Conservation (phyloP, 1,140 invertebrate genomes). For the Papilio dardanus region DNA sequence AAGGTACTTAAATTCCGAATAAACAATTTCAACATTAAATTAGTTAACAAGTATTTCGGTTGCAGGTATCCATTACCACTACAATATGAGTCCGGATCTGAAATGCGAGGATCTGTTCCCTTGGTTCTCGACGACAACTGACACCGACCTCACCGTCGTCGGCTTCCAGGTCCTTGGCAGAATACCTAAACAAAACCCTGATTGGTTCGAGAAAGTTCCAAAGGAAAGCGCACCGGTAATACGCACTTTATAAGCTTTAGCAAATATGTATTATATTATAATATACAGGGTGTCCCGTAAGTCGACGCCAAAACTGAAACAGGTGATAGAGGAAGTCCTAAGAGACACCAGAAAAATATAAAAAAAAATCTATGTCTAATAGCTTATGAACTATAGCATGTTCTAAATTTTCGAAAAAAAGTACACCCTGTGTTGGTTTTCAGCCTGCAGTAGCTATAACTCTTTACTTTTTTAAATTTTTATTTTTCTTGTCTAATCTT, state of each 20-base stretch:
- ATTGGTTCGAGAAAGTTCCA: slow-evolving; percentile 68
- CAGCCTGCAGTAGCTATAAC: too few species aligned
- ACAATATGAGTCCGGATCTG: slow-evolving; percentile 69
- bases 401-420: too few species aligned
- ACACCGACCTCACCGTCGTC: slow-evolving; percentile 65
- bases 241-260: neutral
- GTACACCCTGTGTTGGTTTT: too few species aligned
- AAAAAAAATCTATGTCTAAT: too few species aligned
- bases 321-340: too few species aligned
- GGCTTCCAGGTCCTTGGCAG: slow-evolving; percentile 72
- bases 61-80: slow-evolving; percentile 76
- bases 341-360: too few species aligned
- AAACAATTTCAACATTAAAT: neutral
- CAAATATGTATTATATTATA: neutral
- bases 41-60: neutral
- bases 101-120: slow-evolving; percentile 71
- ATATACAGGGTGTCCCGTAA: too few species aligned
- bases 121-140: slow-evolving; percentile 69
- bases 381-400: too few species aligned
- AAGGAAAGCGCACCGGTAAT: slow-evolving; percentile 1
- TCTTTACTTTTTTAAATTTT: too few species aligned
- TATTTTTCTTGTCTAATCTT: too few species aligned
- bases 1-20: neutral
- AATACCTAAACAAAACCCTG: slow-evolving; percentile 48
- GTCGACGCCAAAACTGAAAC: too few species aligned